These are phyloP conservation scores for Pelochelys cantorii DNA, from an alignment of 2,797 vertebrate species.

Conservation along the genomic window DNA sequence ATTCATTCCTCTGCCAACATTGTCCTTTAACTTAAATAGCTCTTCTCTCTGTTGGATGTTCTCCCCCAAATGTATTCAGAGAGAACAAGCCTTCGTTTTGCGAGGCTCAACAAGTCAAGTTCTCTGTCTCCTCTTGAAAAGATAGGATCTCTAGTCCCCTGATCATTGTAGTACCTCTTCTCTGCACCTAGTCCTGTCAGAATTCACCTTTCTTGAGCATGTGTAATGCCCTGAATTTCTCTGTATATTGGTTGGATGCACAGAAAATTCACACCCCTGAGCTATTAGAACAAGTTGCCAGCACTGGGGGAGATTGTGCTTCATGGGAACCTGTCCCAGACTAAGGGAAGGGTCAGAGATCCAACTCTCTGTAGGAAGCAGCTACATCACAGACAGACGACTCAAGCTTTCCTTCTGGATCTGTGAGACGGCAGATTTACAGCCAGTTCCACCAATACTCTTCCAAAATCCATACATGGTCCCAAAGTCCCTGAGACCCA, in stretches of 20 bases:
- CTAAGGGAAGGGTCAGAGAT: background rate
- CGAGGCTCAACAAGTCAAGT: background rate
- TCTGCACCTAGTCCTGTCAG: background rate
- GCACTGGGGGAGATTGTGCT: background rate
- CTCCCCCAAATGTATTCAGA: background rate
- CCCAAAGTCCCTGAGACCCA: background rate
- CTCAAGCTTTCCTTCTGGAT: too few species aligned
- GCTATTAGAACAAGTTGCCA: background rate
- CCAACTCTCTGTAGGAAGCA: background rate
- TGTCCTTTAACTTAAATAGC: background rate
- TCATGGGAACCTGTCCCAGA: background rate
- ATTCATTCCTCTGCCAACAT: background rate
- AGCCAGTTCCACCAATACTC: background rate
- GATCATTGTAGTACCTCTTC: background rate
- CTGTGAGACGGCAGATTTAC: background rate
- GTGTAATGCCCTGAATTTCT: background rate
- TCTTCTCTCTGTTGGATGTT: background rate
- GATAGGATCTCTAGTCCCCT: background rate
- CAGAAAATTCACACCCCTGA: background rate
- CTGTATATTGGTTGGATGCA: fast-evolving
- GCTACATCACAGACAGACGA: background rate
- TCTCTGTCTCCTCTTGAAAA: background rate
- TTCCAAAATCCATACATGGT: fast-evolving
- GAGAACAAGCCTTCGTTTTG: background rate
- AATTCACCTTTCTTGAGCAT: background rate